phyloP scores from a whole-genome alignment of 2,888 invertebrate genomes.

The Byasa hedistus region DNA sequence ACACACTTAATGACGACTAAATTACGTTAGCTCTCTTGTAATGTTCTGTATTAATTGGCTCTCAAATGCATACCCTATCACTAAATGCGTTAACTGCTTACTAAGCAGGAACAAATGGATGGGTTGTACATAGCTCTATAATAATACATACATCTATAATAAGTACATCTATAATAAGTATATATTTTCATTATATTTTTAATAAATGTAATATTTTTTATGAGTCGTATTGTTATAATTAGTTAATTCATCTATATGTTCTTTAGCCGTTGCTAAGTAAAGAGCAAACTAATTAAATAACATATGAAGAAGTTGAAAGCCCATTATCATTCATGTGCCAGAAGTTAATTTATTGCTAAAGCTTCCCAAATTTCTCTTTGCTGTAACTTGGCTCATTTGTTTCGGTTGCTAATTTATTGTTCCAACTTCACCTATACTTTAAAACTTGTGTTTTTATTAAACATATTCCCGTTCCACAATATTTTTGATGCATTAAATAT shows the following conservation, averaged over 20 bases:
- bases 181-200: background rate
- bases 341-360: constrained; percentile 22
- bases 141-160: no score
- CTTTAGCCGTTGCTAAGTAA: no score
- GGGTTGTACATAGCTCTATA: background rate
- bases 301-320: constrained; percentile 8
- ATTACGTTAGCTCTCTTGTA: no score
- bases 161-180: background rate
- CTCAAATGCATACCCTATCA: constrained; percentile 28
- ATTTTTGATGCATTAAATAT: background rate
- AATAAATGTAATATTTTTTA: no score
- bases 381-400: constrained; percentile 26
- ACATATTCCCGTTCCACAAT: background rate
- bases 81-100: background rate
- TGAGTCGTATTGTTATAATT: no score
- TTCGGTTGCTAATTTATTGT: constrained; percentile 23
- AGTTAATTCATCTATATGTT: no score
- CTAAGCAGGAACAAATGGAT: background rate
- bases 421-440: constrained; percentile 19
- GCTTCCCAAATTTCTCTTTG: constrained; percentile 19
- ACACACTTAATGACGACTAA: no score
- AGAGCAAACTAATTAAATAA: constrained; percentile 4
- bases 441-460: constrained; percentile 1
- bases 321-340: constrained; percentile 25
- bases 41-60: constrained; percentile 26